Conservation (phyloP, 2,888 invertebrate genomes). For the Brachylomia viminalis region DNA sequence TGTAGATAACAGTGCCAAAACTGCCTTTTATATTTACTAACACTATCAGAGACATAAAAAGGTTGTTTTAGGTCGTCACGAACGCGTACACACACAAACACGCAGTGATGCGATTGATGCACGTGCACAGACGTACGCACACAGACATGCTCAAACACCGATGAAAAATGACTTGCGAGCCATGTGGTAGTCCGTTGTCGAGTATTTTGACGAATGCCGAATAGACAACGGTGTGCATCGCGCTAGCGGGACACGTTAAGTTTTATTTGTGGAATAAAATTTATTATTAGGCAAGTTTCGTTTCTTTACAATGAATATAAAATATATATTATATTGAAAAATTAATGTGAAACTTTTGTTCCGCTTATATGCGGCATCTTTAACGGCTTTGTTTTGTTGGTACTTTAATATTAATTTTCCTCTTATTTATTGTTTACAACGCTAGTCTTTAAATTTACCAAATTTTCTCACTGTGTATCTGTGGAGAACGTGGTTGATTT, state of each 20-base stretch:
- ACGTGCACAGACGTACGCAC: constrained; percentile 57
- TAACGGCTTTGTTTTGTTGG: no score
- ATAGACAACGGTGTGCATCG: constrained; percentile 78
- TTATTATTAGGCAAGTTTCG: not conserved
- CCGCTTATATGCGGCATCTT: no score
- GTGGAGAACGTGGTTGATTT: no score
- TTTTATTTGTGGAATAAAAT: constrained; percentile 1
- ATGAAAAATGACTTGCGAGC: constrained; percentile 85
- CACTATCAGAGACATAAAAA: constrained; percentile 57
- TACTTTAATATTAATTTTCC: no score
- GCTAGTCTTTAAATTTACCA: no score
- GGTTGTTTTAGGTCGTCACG: constrained; percentile 54
- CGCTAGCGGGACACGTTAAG: constrained; percentile 37
- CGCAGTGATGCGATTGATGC: constrained; percentile 13
- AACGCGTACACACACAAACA: constrained; percentile 51
- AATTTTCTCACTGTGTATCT: no score
- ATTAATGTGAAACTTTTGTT: no score
- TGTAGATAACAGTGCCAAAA: constrained; percentile 50
- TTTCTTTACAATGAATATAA: not conserved
- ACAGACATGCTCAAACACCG: constrained; percentile 67
- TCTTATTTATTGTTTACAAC: no score
- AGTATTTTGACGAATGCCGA: constrained; percentile 90
- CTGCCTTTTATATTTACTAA: constrained; percentile 49
- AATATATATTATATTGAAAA: no score
- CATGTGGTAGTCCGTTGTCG: constrained; percentile 86